Conservation (phyloP, 1,140 invertebrate species). For the Zaprionus vittiger region DNA sequence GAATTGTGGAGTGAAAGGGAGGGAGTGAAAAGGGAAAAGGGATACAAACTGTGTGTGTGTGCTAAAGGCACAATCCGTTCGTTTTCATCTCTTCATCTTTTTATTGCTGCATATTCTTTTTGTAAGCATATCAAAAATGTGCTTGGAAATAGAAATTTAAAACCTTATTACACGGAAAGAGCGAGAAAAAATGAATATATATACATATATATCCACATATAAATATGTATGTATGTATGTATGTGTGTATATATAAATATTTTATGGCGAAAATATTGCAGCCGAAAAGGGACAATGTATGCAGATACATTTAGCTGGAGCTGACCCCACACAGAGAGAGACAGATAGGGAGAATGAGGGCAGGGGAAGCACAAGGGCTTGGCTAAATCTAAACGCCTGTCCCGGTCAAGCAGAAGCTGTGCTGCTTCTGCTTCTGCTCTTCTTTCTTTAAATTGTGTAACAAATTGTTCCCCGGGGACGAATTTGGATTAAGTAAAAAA, state of each 20-base stretch:
- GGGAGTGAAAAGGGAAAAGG: not conserved
- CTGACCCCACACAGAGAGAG: conserved; percentile 46
- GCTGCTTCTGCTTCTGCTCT: conserved; percentile 8
- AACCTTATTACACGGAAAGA: conserved; percentile 69
- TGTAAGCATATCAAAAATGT: conserved; percentile 69
- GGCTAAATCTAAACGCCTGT: conserved; percentile 66
- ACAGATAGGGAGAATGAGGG: not conserved
- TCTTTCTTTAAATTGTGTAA: conserved; percentile 79
- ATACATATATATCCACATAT: conserved; percentile 11
- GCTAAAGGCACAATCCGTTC: conserved; percentile 28
- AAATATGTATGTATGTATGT: conserved; percentile 18
- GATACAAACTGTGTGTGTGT: conserved; percentile 2
- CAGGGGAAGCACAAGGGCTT: conserved; percentile 24
- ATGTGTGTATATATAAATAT: conserved; percentile 69
- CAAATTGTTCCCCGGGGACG: conserved; percentile 82
- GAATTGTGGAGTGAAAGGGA: not conserved
- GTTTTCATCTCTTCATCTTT: conserved; percentile 39
- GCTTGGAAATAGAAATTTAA: conserved; percentile 79
- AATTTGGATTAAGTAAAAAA: conserved; percentile 83
- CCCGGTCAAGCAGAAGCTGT: conserved; percentile 37
- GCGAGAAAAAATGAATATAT: conserved; percentile 20
- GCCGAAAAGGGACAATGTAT: conserved; percentile 74
- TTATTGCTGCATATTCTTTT: conserved; percentile 66
- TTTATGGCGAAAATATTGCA: conserved; percentile 80
- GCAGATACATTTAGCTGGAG: conserved; percentile 52